Conservation (phyloP, 2,888 invertebrate genomes). For the Elysia crispata region DNA sequence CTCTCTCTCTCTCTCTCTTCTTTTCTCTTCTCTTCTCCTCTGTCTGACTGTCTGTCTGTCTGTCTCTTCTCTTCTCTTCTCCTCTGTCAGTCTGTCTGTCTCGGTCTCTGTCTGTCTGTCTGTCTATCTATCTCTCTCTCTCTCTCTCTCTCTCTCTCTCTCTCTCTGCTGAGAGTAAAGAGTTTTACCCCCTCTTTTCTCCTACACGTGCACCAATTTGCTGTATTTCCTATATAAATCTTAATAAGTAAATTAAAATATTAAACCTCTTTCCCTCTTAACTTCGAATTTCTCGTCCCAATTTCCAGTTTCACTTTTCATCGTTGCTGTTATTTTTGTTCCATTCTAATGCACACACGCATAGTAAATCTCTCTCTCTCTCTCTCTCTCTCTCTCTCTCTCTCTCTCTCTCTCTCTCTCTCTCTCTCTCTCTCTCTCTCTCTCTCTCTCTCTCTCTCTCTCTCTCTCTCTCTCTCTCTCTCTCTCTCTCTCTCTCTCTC, state of each 20-base stretch:
- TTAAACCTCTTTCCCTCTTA: no score
- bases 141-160: neutral
- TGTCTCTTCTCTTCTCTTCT: neutral
- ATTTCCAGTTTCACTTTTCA: no score
- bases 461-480: slow-evolving; percentile 39
- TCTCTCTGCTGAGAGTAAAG: no score
- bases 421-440: slow-evolving; percentile 12
- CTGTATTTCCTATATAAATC: no score
- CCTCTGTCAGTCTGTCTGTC: neutral
- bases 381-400: slow-evolving; percentile 40
- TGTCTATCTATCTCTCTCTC: neutral
- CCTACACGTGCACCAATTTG: no score
- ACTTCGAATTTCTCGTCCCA: no score
- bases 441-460: neutral
- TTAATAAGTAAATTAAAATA: no score
- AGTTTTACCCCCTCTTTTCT: no score
- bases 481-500: slow-evolving; percentile 38
- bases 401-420: slow-evolving; percentile 31
- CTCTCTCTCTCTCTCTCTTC: neutral
- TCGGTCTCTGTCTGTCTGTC: no score
- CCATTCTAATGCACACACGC: no score
- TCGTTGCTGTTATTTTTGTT: no score
- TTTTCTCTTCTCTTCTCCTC: neutral
- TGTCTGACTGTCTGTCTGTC: neutral
- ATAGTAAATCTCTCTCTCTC: slow-evolving; percentile 6